Evolutionary conservation across 2,888 invertebrate species (phyloP).

Genomic region (Plebejus melissa): DNA sequence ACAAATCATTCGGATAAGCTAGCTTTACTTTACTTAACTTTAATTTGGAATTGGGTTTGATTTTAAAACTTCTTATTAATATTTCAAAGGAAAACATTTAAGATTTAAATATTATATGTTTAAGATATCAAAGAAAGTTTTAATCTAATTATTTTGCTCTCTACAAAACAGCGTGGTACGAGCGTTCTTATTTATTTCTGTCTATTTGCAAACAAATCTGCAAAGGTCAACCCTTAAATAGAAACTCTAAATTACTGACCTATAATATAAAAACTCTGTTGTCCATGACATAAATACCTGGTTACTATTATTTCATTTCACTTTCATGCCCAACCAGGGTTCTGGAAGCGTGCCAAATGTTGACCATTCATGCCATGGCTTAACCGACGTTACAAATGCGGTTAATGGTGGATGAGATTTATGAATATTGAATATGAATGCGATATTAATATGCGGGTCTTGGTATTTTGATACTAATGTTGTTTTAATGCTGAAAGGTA

Average conservation of each 20-base stretch:
- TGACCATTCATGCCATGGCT: slow-evolving; percentile 3
- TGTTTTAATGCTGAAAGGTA: background rate
- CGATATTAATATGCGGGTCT: background rate
- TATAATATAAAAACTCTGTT: slow-evolving; percentile 30
- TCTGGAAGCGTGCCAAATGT: slow-evolving; percentile 55
- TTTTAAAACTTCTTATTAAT: no score
- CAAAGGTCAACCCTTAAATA: slow-evolving; percentile 5
- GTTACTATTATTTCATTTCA: slow-evolving; percentile 47
- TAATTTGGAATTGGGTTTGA: no score
- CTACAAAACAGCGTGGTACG: no score
- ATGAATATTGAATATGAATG: slow-evolving; percentile 11
- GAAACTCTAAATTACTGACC: background rate
- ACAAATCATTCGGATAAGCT: no score
- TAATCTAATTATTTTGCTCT: no score
- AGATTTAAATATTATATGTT: no score
- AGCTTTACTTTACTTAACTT: no score
- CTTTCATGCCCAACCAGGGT: slow-evolving; percentile 44
- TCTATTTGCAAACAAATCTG: background rate
- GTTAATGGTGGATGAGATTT: background rate
- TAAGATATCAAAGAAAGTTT: no score
- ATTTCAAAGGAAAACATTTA: no score
- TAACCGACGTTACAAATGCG: slow-evolving; percentile 6
- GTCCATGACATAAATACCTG: slow-evolving; percentile 61
- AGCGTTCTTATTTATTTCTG: background rate
- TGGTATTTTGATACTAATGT: background rate